Evolutionary conservation across 1,140 invertebrate species (phyloP), one percentile per base, ranked within the genome.

Genomic region (Pogonomyrmex californicus): DNA sequence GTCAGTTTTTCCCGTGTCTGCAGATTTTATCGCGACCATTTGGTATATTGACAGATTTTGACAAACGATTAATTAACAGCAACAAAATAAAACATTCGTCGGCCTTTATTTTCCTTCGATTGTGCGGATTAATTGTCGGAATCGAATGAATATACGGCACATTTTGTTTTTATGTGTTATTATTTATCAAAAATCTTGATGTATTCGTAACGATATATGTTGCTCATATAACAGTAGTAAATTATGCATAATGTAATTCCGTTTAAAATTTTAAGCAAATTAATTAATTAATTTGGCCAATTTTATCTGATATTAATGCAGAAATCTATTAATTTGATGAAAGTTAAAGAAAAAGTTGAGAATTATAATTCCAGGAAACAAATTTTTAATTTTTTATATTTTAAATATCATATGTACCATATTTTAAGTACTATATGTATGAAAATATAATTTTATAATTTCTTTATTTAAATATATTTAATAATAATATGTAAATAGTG

Each of bases 151-250:
- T 78, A 63, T 49, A 36, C n/a, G 47, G 7, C n/a, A 56, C 12
- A 30, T 63, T 4, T 2, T 17, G 47, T 14, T 56, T 68, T 81
- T 68, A 14, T 70, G 23, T 14, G 36, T 14, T 12, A 47, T 30
- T 54, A n/a, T 68, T 68, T 54, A n/a, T 66, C n/a, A 54, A 65
- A 66, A 38, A 79, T 79, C 66, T 79, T 6, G 33, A 66, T 63
- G 47, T 36, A 33, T 77, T 60, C 23, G 38, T 58, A 58, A 47
- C 9, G 36, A 38, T 49, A 0, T 10, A 30, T 17, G 17, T 10
- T 56, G 12, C 12, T 62, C 30, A 36, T 38, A 23, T 33, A 44
- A 41, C 7, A 36, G 23, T 14, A 56, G n/a, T 63, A 49, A 78
- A 65, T 78, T 78, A 51, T 63, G 10, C 7, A 58, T 23, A 62